Base-by-base conservation (phyloP, 2,113 vertebrate genomes). In the Gavia stellata region DNA sequence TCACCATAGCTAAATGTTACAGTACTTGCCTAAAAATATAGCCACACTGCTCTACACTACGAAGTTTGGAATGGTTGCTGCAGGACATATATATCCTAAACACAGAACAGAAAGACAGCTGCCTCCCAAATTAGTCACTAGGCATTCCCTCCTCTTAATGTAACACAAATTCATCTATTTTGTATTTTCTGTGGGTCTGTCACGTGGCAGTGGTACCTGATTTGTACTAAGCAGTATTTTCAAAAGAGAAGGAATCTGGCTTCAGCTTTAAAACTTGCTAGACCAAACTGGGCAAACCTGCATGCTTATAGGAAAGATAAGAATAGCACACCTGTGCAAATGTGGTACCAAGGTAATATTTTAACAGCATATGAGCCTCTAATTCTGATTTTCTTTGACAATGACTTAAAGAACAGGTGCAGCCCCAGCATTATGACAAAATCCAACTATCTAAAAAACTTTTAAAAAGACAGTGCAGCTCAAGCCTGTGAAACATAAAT, bases 391-490 rank as follows among this genome's bases (percentile, higher is more conserved):
- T 88, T 71, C 82, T 58, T 38, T 70, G 47, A 82, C 66, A 77
- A 24, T 6, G 15, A 81, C 44, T 36, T 77, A 50, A 52, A 61
- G 24, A 92, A 72, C 36, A 92, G 81, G 38, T 74, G 59, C 24
- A 78, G 42, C 11, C 58, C 44, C 53, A 80, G 45, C 49, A 58
- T n/a, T 83, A 58, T 16, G 10, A 80, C 36, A 74, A 40, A 82
- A 20, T 5, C 23, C 45, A 58, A 3, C 17, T 45, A 92, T 12
- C 12, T 31, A 40, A 85, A 62, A 91, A n/a, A n/a, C n/a, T 73
- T 72, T 78, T 95, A 15, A 86, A 15, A 86, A 97, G 81, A 84
- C 29, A 77, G 52, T 23, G 31, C 38, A 81, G 78, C 59, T 95
- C 67, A 62, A 88, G 67, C 28, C 86, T 81, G 36, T 6, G 29